Percentiles rank a stretch among this genome's conserved stretches.
These are phyloP conservation scores for Eurypyga helias DNA, from an alignment of 2,113 vertebrate genomes.

Conservation along the genomic window DNA sequence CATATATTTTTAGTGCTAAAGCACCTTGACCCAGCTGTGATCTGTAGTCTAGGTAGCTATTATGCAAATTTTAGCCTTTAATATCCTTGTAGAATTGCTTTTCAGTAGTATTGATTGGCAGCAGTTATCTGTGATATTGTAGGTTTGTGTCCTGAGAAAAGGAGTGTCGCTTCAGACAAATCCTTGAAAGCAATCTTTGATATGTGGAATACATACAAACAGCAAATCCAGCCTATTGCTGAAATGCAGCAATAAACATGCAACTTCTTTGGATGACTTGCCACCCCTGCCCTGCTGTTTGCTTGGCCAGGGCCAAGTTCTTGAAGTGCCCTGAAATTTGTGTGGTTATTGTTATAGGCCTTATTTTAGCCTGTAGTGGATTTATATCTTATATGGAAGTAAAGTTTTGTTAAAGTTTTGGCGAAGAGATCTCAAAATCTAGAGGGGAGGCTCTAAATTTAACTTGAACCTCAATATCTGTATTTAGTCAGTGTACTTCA, in stretches of 20 bases:
- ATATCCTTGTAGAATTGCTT: neutral
- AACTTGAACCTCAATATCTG: neutral
- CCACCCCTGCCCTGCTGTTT: neutral
- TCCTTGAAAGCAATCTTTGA: neutral
- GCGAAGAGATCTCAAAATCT: neutral
- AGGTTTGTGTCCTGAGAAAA: neutral
- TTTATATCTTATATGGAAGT: neutral
- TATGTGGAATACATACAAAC: neutral
- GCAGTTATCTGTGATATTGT: neutral
- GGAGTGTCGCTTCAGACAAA: neutral
- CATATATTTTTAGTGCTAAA: neutral
- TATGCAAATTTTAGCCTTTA: conserved; percentile 13
- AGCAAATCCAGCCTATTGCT: neutral
- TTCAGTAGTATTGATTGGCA: neutral
- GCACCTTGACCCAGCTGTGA: neutral
- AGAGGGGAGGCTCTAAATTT: neutral
- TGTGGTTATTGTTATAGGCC: neutral
- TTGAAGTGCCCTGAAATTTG: neutral
- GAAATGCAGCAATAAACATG: neutral
- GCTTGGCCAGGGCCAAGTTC: neutral
- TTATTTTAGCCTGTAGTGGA: neutral
- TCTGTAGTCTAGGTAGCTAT: neutral
- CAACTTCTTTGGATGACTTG: neutral
- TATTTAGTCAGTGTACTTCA: neutral
- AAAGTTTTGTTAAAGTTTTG: neutral